These are phyloP conservation scores for Ceratina australensis DNA, from an alignment of 1,140 invertebrate species.

Conservation along the genomic window DNA sequence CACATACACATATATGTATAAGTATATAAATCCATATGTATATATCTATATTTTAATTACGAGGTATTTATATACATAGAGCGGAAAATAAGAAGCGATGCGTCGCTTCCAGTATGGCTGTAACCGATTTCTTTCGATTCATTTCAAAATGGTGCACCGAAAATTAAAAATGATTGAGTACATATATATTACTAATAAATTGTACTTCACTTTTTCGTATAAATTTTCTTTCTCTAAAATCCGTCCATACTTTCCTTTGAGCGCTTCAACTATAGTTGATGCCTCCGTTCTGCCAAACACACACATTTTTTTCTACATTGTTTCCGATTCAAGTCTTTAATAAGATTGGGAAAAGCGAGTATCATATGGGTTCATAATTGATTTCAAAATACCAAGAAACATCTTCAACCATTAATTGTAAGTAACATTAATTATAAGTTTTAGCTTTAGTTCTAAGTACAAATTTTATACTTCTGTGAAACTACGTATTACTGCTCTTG, in stretches of 20 bases:
- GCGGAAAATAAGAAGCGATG: neutral
- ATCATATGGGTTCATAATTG: no score
- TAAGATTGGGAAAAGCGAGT: neutral
- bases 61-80: constrained; percentile 51
- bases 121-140: constrained; percentile 19
- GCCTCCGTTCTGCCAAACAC: neutral
- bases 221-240: neutral
- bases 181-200: constrained; percentile 41
- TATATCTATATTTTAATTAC: constrained; percentile 55
- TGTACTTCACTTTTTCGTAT: constrained; percentile 48
- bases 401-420: no score
- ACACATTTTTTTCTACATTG: no score
- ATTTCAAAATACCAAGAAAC: no score
- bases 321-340: no score
- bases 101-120: neutral
- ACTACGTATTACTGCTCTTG: no score
- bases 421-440: no score
- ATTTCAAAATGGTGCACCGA: constrained; percentile 36
- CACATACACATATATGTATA: constrained; percentile 13
- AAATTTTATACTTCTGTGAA: no score
- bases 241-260: no score
- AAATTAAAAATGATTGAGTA: constrained; percentile 29
- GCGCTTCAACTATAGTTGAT: no score
- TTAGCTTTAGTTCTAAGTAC: no score
- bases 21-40: constrained; percentile 19